phyloP scores from a whole-genome alignment of 2,797 vertebrate species.

The Sebastes nivosus region DNA sequence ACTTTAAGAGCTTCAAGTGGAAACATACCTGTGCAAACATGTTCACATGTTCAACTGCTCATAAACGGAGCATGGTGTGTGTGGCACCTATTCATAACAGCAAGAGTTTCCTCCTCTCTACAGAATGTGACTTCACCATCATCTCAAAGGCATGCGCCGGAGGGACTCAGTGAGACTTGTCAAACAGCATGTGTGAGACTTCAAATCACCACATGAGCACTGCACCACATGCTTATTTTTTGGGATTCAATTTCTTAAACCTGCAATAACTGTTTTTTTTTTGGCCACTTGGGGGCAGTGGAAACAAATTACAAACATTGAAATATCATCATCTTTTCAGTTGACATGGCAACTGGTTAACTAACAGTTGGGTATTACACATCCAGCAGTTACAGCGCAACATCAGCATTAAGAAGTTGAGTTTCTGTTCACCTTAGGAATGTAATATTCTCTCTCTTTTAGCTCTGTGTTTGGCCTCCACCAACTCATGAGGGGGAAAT shows the following conservation, averaged over 20 bases:
- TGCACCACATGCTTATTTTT: neutral
- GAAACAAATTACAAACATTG: neutral
- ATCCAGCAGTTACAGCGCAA: neutral
- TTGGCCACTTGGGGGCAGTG: neutral
- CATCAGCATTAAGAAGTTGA: neutral
- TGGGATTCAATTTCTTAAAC: neutral
- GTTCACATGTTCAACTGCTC: neutral
- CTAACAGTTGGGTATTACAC: neutral
- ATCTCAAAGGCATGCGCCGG: too few species aligned
- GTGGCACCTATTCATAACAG: neutral
- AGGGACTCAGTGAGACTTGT: neutral
- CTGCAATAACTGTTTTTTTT: neutral
- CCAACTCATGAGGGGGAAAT: neutral
- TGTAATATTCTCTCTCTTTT: neutral
- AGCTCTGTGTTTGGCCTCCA: neutral
- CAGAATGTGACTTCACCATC: neutral
- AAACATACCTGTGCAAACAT: neutral
- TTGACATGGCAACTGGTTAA: neutral
- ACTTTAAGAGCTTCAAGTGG: too few species aligned
- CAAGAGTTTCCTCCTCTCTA: neutral
- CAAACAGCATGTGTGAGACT: too few species aligned
- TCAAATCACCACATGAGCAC: neutral
- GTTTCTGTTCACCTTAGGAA: neutral
- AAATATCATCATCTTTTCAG: neutral
- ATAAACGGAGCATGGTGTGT: neutral